Evolutionary conservation across 2,113 vertebrate genomes (phyloP).

Genomic region (Halichoerus grypus): DNA sequence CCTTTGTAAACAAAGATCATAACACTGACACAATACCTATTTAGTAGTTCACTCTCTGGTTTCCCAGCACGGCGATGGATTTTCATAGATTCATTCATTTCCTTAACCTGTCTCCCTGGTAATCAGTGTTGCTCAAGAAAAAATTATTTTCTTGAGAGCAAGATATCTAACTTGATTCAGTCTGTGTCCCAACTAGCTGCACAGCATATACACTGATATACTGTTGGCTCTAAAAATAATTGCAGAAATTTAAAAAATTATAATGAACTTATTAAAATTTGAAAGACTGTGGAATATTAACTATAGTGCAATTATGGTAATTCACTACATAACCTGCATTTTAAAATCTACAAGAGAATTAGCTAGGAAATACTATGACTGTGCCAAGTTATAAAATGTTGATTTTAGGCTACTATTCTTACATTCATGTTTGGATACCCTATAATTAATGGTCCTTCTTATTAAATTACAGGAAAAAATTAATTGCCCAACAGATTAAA

Average conservation of each 20-base stretch:
- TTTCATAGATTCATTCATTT: constrained; percentile 27
- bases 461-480: neutral
- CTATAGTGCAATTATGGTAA: neutral
- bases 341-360: neutral
- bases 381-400: neutral
- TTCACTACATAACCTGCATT: neutral
- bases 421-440: neutral
- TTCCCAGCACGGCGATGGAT: neutral
- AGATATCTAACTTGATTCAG: neutral
- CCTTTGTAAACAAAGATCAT: constrained; percentile 28
- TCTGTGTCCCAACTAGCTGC: neutral
- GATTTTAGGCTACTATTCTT: neutral
- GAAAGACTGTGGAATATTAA: neutral
- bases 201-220: neutral
- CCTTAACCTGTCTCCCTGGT: neutral
- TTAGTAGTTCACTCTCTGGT: neutral
- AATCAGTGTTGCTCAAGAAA: neutral
- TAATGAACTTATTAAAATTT: neutral
- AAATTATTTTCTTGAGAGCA: neutral
- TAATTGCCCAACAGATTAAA: neutral
- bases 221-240: neutral
- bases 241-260: neutral
- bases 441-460: neutral
- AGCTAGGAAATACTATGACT: neutral
- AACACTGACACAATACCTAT: neutral